Evolutionary conservation across 2,113 vertebrate genomes (phyloP), one percentile per base, ranked within the genome.

Genomic region (Equus przewalskii): DNA sequence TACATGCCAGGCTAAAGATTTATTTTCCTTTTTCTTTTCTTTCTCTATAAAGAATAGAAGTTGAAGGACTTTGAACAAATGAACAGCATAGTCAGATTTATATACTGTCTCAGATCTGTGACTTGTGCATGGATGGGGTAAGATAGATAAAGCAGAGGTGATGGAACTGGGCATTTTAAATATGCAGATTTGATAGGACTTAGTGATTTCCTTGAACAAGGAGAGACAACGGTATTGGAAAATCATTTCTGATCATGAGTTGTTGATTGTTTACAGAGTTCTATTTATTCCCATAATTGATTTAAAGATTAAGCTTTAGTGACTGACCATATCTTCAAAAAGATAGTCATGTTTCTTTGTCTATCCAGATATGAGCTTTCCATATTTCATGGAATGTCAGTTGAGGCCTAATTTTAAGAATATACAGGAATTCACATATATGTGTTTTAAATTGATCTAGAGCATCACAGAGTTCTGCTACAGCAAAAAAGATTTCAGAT

Each of bases 291-390:
- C 30, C 14, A 36, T 46, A 87, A 65, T 36, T 92, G 58, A 69
- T 89, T 83, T 89, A 33, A 83, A 80, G 85, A 85, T 94, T 84
- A 94, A 96, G 54, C 11, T 80, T 86, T 70, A 89, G 30, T 69
- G n/a, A 91, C 9, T 44, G 3, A 46, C 46, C 24, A 79, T 93
- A 51, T 85, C 44, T 95, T 75, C 62, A 58, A 78, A 96, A 97
- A 46, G 9, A 81, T n/a, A 84, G 22, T 67, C 62, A 22, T 58
- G 67, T n/a, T 69, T 90, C 60, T 69, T 92, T 3, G 46, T n/a
- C 8, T 80, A 64, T 60, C 13, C 3, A 75, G 70, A 30, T 0
- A 79, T 83, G 80, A 75, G 8, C 1, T 83, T 93, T 72, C 96
- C 16, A 14, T 94, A 33, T 62, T 54, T 94, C 91, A 64, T 69